Percentiles rank a stretch among this genome's conserved stretches.
Conservation (phyloP, 2,888 invertebrate genomes). For the Acheta domesticus region DNA sequence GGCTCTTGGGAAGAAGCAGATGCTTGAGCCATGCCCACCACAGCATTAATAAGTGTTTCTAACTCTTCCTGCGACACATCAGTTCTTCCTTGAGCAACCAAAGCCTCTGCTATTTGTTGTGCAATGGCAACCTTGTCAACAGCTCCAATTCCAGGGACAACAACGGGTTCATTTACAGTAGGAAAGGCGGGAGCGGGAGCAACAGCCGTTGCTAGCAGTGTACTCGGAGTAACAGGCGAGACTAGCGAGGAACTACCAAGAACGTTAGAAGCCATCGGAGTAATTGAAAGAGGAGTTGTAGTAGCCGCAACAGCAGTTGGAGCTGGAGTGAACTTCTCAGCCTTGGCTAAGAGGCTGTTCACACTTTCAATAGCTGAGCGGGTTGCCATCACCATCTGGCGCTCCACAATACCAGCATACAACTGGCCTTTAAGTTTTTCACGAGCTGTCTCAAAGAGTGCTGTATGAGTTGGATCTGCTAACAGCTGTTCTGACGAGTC, state of each 20-base stretch:
- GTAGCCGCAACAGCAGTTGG: slow-evolving; percentile 47
- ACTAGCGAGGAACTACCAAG: slow-evolving; percentile 42
- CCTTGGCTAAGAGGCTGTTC: slow-evolving; percentile 68
- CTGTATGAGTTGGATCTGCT: slow-evolving; percentile 64
- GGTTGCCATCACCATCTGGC: slow-evolving; percentile 64
- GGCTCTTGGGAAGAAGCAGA: slow-evolving; percentile 41
- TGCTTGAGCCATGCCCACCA: slow-evolving; percentile 67
- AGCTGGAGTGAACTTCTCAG: slow-evolving; percentile 45
- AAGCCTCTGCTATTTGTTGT: slow-evolving; percentile 73
- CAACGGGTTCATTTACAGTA: slow-evolving; percentile 45
- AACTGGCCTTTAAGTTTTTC: slow-evolving; percentile 79
- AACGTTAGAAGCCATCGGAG: slow-evolving; percentile 39
- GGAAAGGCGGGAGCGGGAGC: not conserved
- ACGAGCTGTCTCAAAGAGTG: slow-evolving; percentile 78
- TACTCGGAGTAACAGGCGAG: slow-evolving; percentile 45
- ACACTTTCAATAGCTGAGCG: slow-evolving; percentile 73
- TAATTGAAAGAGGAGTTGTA: slow-evolving; percentile 41
- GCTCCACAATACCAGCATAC: slow-evolving; percentile 64
- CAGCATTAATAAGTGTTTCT: slow-evolving; percentile 74
- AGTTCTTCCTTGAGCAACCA: slow-evolving; percentile 75
- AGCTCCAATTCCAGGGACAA: slow-evolving; percentile 67
- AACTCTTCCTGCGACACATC: slow-evolving; percentile 76
- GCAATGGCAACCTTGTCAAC: slow-evolving; percentile 78
- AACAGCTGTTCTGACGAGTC: slow-evolving; percentile 74
- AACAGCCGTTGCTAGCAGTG: not conserved